Base-by-base conservation (phyloP, 2,888 invertebrate species). In the Caenorhabditis becei region DNA sequence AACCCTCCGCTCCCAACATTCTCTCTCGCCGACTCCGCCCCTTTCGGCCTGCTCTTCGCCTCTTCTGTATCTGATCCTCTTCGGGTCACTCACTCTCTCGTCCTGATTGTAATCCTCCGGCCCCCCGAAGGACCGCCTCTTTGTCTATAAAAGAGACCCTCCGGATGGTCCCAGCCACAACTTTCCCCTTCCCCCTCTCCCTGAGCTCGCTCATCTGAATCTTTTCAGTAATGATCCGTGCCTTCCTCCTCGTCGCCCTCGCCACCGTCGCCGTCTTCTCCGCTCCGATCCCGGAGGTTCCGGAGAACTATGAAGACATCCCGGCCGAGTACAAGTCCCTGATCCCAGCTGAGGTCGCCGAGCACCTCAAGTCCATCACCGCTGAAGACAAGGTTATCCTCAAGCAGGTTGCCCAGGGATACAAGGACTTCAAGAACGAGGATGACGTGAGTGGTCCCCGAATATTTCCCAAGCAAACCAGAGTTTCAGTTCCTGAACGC, bases 311-410 rank as follows among this genome's bases (percentile, higher is more conserved):
- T 82, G 83, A 88, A 37, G 86, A 88, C 51, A 85, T 90, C 69
- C 90, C 90, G 54, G 87, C 84, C 47, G 86, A 90, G 77, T 86
- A 88, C 86, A 89, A 88, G 80, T 74, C 83, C 5, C 71, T 90
- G 63, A 87, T 90, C 77, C 89, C 89, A 32, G 75, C 81, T n/a
- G 90, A 90, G 65, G 90, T 89, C 53, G 86, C 80, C 75, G 84
- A 87, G 58, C 89, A 89, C 82, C 86, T 90, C 80, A 86, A 86
- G 81, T 66, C 72, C 10, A 82, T 90, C 82, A 90, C 90, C 62
- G 78, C 83, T 16, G 89, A 89, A 26, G 89, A 89, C 78, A 90
- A 88, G 82, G 74, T 65, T 20, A 81, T 85, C 54, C 80, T 90
- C 44, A 89, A 89, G 86, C 89, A 88, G 53, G 66, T 90, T 63